phyloP scores from a whole-genome alignment of 2,113 vertebrate genomes.

The Phalacrocorax aristotelis region DNA sequence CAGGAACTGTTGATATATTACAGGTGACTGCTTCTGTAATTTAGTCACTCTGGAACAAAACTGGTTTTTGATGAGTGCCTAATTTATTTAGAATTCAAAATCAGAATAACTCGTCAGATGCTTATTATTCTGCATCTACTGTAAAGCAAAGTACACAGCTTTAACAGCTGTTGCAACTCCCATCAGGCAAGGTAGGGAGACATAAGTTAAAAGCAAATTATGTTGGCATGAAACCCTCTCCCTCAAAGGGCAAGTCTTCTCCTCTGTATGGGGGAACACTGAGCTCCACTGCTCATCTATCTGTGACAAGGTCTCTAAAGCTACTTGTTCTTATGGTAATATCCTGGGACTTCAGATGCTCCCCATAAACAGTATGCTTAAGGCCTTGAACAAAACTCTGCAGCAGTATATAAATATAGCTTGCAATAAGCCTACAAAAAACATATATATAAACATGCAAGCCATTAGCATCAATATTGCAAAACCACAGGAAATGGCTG shows the following conservation, averaged over 20 bases:
- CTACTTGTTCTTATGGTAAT: neutral
- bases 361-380: neutral
- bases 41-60: neutral
- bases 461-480: neutral
- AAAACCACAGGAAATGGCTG: neutral
- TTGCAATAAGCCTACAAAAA: neutral
- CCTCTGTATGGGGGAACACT: neutral
- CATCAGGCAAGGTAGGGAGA: neutral
- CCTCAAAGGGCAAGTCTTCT: neutral
- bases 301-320: neutral
- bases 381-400: neutral
- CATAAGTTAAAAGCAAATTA: neutral
- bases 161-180: neutral
- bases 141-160: neutral
- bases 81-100: constrained; percentile 8
- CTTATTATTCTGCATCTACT: neutral
- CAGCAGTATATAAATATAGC: constrained; percentile 13
- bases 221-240: neutral
- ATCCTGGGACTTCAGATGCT: neutral
- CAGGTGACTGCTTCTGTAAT: neutral
- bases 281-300: neutral
- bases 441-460: neutral
- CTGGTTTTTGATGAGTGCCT: neutral
- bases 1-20: neutral
- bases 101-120: neutral